Base-by-base conservation (phyloP, 1,140 invertebrate species). In the Archivesica marissinica region DNA sequence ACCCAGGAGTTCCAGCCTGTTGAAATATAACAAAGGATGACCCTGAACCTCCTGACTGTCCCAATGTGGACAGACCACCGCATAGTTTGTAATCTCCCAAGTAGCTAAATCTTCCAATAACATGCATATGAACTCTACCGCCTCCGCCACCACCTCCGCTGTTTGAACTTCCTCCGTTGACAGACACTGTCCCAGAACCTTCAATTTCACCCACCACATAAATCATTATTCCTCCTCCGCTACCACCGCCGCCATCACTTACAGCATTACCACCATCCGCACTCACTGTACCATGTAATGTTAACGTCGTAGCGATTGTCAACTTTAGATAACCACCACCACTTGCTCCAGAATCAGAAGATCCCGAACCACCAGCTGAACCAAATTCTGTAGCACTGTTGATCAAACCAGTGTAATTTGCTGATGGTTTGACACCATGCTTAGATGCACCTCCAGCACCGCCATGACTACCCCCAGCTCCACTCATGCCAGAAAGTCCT, bases 101-200 rank as follows among this genome's bases (percentile, higher is more conserved):
- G 56, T 76, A 91, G 41, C 89, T 86, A 78, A 87, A 90, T 33
- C 86, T 83, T 50, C 68, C 72, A 47, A 64, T 61, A 6, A 87
- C 66, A 35, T 72, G 52, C n/a, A 90, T 23, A 33, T 68, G 50
- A 6, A 90, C 77, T 54, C 91, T 78, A 1, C 91, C 91, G 28
- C 91, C 91, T 23, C 88, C 90, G 41, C 91, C 90, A 35, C 88
- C 91, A 72, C 87, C 87, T n/a, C 81, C 87, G 35, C 50, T 25
- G 0, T 28, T 20, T 23, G 76, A 72, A 61, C 44, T 75, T 15
- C 88, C 89, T 23, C 86, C 89, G 44, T 56, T 64, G 0, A 83
- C 87, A 52, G 84, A 83, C 4, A 91, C 33, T 25, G 44, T 61
- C n/a, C 90, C 89, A 41, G 52, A 78, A 25, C 91, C 91, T 25